A percentile compares a stretch with the other conserved stretches of the same genome.
Evolutionary conservation across 1,140 invertebrate species (phyloP).

Genomic region (Hycleus cichorii): DNA sequence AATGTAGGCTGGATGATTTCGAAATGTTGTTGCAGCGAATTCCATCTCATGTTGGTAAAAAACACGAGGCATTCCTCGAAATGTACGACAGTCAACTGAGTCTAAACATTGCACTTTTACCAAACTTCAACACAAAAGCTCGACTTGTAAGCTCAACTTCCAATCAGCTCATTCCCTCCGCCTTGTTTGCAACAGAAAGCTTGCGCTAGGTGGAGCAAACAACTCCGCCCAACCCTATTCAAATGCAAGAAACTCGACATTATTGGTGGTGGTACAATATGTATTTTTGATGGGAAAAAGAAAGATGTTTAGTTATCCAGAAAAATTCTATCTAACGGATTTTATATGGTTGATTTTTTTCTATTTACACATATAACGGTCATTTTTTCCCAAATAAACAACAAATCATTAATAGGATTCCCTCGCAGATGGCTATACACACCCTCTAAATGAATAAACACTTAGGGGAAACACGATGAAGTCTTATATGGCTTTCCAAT

Average conservation of each 20-base stretch:
- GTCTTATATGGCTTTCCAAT: slow-evolving; percentile 13
- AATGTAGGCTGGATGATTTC: slow-evolving; percentile 1
- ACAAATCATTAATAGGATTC: slow-evolving; percentile 30
- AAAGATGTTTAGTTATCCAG: slow-evolving; percentile 20
- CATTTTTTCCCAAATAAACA: neutral
- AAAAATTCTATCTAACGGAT: slow-evolving; percentile 33
- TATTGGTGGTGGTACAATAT: slow-evolving; percentile 21
- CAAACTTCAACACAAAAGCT: neutral
- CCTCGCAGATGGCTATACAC: slow-evolving; percentile 27
- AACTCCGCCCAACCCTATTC: neutral
- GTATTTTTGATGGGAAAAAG: neutral
- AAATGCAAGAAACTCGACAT: slow-evolving; percentile 21
- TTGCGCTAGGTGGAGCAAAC: slow-evolving; percentile 31
- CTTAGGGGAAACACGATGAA: slow-evolving; percentile 3
- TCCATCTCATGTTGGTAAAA: slow-evolving; percentile 40
- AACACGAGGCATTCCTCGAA: slow-evolving; percentile 38
- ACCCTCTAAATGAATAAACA: slow-evolving; percentile 15
- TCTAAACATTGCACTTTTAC: slow-evolving; percentile 1
- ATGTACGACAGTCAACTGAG: slow-evolving; percentile 29
- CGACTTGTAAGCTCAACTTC: slow-evolving; percentile 21
- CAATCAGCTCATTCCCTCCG: slow-evolving; percentile 28
- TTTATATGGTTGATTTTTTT: slow-evolving; percentile 19
- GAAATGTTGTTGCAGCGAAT: slow-evolving; percentile 28
- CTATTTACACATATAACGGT: neutral
- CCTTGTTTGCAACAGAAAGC: slow-evolving; percentile 22